phyloP scores from a whole-genome alignment of 2,888 invertebrate species.

The Drosophila infuscata region DNA sequence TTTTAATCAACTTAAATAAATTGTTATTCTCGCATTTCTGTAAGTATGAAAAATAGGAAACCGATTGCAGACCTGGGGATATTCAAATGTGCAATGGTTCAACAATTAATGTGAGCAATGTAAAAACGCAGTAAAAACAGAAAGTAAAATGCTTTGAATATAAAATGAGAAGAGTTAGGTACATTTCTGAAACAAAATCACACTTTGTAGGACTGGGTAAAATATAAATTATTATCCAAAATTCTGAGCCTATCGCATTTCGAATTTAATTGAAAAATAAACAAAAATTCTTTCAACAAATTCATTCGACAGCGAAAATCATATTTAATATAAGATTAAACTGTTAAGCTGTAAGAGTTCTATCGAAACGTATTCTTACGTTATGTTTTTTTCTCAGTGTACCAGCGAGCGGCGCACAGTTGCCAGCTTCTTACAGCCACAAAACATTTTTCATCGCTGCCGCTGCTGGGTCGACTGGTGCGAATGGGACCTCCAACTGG shows the following conservation, averaged over 20 bases:
- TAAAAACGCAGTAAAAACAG: too few relatives aligned
- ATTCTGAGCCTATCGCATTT: background rate
- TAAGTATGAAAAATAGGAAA: too few relatives aligned
- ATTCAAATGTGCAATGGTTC: too few relatives aligned
- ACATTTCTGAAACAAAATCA: background rate
- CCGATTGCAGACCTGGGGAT: too few relatives aligned
- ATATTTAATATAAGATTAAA: background rate
- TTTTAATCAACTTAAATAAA: background rate
- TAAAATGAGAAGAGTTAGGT: too few relatives aligned
- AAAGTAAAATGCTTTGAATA: too few relatives aligned
- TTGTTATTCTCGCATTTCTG: too few relatives aligned
- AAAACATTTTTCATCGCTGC: conserved; percentile 61
- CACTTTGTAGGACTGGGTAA: background rate
- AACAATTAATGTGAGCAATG: too few relatives aligned
- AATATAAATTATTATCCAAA: background rate
- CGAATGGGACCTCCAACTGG: conserved; percentile 59
- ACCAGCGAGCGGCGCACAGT: conserved; percentile 23
- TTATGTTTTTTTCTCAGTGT: background rate
- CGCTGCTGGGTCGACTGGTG: conserved; percentile 23
- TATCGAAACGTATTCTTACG: background rate
- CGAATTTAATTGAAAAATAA: background rate
- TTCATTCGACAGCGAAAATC: background rate
- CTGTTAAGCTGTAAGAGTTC: background rate
- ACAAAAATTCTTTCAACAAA: background rate
- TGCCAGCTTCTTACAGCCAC: conserved; percentile 56